A percentile compares a stretch with the other conserved stretches of the same genome.
These are phyloP conservation scores for Esperia sulphurella DNA, from an alignment of 2,888 invertebrate species.

Conservation along the genomic window DNA sequence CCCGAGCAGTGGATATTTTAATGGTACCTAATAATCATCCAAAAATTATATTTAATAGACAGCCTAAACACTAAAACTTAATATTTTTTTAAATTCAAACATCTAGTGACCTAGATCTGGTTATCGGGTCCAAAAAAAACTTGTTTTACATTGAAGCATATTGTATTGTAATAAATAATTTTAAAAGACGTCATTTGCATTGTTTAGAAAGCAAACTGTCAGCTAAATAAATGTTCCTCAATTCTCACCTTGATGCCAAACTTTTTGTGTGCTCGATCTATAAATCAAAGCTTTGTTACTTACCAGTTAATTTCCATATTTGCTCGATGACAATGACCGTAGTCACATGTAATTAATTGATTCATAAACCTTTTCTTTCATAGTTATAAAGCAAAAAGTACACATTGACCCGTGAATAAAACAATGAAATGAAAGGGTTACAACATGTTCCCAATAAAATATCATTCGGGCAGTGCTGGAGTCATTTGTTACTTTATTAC, in stretches of 20 bases:
- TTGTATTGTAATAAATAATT: background rate
- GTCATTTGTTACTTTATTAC: constrained; percentile 64
- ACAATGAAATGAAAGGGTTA: constrained; percentile 76
- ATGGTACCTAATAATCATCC: too few relatives aligned
- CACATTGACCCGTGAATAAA: constrained; percentile 73
- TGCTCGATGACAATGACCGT: constrained; percentile 74
- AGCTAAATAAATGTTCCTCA: constrained; percentile 36
- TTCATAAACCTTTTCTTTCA: constrained; percentile 74
- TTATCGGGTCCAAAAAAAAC: constrained; percentile 1
- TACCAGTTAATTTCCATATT: constrained; percentile 69
- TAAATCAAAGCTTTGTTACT: constrained; percentile 74
- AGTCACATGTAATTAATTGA: constrained; percentile 77
- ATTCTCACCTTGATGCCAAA: constrained; percentile 64
- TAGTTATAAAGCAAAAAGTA: constrained; percentile 59
- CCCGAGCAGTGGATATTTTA: too few relatives aligned
- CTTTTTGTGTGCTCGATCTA: constrained; percentile 46
- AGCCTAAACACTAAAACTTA: too few relatives aligned
- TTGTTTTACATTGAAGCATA: background rate
- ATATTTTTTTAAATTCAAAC: too few relatives aligned
- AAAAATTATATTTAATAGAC: too few relatives aligned
- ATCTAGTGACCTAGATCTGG: background rate
- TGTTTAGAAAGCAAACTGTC: constrained; percentile 37
- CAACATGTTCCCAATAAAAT: constrained; percentile 66
- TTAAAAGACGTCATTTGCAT: constrained; percentile 19
- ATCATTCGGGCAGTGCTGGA: constrained; percentile 23